Base-by-base conservation (phyloP, 2,113 vertebrate species). In the Rostratula benghalensis region DNA sequence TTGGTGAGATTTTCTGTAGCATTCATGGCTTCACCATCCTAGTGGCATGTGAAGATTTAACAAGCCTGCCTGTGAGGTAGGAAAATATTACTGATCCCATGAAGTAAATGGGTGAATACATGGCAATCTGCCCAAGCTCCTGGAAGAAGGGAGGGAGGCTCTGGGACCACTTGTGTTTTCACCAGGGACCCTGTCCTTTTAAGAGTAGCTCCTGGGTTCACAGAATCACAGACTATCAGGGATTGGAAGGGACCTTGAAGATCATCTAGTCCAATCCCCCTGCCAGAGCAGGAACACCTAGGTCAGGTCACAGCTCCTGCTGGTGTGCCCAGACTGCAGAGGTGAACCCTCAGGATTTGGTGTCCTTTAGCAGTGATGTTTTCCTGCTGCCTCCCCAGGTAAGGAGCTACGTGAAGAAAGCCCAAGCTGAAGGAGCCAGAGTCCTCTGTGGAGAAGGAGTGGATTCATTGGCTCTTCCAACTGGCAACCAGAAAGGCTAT, bases 381-480 rank as follows among this genome's bases (percentile, higher is more conserved):
- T 91, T 95, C 51, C 33, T 70, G 56, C 3, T 79, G 17, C 31
- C 90, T 89, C 22, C 24, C 15, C 90, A 99, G 99, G 99, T 99
- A 33, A 98, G 98, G 69, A 95, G 96, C 95, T 99, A 99, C 11
- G 97, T 99, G 39, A 97, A 98, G 54, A 97, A 98, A 68, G 99
- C 99, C 41, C 97, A 77, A 61, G 96, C 97, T 3, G 99, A 99
- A 96, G 99, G 99, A 10, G 99, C 98, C 57, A 94, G 64, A 45
- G 89, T 99, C 87, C 98, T 99, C 78, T 99, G 99, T 0, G 99
- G 99, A 35, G 99, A 99, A 63, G 99, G 99, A 35, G 98, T 99
- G 5, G 98, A 99, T 93, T n/a, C 56, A 28, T 94, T 99, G 95
- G 39, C 37, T 43, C 98, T 99, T 19, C 98, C 99, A 1, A 4